phyloP scores from a whole-genome alignment of 2,113 vertebrate species.

The Beaufortia kweichowensis region DNA sequence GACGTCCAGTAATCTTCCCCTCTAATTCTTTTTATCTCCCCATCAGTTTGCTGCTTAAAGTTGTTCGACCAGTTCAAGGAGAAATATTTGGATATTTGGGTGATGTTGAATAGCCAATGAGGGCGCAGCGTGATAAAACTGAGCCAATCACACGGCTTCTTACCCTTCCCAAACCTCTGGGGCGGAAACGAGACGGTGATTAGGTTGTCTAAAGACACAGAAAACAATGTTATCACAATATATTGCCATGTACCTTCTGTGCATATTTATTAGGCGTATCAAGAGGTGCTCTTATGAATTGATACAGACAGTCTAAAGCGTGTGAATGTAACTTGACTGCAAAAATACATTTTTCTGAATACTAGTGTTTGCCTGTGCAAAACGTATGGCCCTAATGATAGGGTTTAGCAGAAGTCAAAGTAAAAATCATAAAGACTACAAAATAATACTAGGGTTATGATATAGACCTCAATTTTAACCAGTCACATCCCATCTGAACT shows the following conservation, averaged over 20 bases:
- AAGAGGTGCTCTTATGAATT: neutral
- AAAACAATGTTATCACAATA: slow-evolving; percentile 11
- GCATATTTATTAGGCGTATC: neutral
- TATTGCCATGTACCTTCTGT: slow-evolving; percentile 1
- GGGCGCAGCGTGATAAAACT: neutral
- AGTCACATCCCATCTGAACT: slow-evolving; percentile 32
- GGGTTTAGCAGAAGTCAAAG: too few species aligned
- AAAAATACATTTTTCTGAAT: neutral
- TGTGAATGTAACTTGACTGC: neutral
- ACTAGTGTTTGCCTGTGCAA: neutral
- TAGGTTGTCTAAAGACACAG: neutral
- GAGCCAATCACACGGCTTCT: neutral
- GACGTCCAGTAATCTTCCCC: slow-evolving; percentile 37
- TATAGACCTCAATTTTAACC: slow-evolving; percentile 31
- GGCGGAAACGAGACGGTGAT: neutral
- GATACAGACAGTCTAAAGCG: neutral
- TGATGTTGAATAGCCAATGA: slow-evolving; percentile 9
- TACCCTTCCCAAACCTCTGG: neutral
- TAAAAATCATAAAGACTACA: neutral
- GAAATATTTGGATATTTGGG: slow-evolving; percentile 6
- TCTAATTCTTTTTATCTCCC: slow-evolving; percentile 21
- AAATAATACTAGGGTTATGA: neutral
- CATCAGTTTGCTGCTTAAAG: slow-evolving; percentile 14
- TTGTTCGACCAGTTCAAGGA: slow-evolving; percentile 23
- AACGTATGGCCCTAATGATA: too few species aligned